Evolutionary conservation across 1,140 invertebrate species (phyloP).

Genomic region (Ruditapes philippinarum): DNA sequence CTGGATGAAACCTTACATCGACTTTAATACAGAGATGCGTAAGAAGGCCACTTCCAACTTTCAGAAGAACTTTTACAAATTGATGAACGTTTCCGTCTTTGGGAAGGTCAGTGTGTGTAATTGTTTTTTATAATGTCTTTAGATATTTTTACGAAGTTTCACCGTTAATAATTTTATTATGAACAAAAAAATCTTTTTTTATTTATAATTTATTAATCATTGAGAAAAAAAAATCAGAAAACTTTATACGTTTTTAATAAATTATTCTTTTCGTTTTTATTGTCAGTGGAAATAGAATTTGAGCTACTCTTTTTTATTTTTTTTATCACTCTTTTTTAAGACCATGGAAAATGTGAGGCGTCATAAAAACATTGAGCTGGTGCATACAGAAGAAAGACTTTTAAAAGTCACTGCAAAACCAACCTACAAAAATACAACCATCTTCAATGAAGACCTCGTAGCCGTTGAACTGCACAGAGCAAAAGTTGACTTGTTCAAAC

Average conservation of each 20-base stretch:
- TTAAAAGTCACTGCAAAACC: constrained; percentile 80
- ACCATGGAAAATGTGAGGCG: constrained; percentile 57
- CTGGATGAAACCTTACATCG: constrained; percentile 66
- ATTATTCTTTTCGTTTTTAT: background rate
- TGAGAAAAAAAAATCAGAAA: too few species aligned
- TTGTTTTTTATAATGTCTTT: background rate
- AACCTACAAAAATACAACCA: constrained; percentile 80
- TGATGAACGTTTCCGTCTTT: constrained; percentile 86
- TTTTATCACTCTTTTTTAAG: background rate
- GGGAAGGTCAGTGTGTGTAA: background rate
- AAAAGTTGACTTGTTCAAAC: constrained; percentile 72
- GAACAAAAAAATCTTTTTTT: background rate
- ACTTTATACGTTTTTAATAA: too few species aligned
- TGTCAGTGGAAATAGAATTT: background rate
- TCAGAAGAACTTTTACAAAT: constrained; percentile 87
- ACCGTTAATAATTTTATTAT: background rate
- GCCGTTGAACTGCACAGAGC: constrained; percentile 67
- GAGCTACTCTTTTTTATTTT: too few species aligned
- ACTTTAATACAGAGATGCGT: constrained; percentile 73
- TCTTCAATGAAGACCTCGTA: constrained; percentile 80
- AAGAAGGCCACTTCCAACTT: constrained; percentile 84
- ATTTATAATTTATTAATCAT: background rate
- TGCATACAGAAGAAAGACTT: constrained; percentile 44
- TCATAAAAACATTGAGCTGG: constrained; percentile 44
- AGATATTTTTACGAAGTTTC: background rate